Evolutionary conservation across 2,888 invertebrate genomes (phyloP), one percentile per base, ranked within the genome.

Genomic region (Philonicus albiceps): DNA sequence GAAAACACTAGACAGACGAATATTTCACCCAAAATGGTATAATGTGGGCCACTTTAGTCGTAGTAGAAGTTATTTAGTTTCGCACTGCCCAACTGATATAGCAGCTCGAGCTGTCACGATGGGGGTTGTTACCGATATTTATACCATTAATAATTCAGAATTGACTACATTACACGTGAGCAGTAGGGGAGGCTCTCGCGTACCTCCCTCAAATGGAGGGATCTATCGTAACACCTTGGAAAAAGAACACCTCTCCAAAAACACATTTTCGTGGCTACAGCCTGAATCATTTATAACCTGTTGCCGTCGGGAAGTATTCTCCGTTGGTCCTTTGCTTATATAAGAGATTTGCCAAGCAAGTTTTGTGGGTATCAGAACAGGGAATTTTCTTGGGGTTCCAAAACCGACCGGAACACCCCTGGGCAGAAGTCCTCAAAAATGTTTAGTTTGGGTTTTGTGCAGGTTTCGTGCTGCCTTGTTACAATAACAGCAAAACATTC

Each of bases 281-380:
- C 86, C 74, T 87, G 86, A 85, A 87, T 87, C 87, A 87, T 87
- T 87, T 86, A 87, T 87, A 87, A 86, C 87, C 81, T 86, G 87
- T 87, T 87, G 87, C 86, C 86, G 34, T 34, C 37, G 37, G 40
- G 37, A 37, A 40, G 34, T 76, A 22, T 40, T 37, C 75, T 40
- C 40, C 22, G 22, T 27, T 22, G 34, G 19, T 19, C 31, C 22
- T 76, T 76, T 11, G 76, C 40, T 76, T 43, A 40, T 76, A 76
- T 22, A 76, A 76, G 76, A 76, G 19, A 64, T 76, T 76, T 76
- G 40, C 40, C 19, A 76, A 76, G 76, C 37, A 76, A 76, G 22
- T 31, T 76, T 76, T 34, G 76, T 16, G 74, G 31, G 3, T 7
- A 27, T 7, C 74, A 34, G 74, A 22, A 64, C 64, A 19, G 64